A percentile compares a stretch with the other conserved stretches of the same genome.
Conservation (phyloP, 2,113 vertebrate genomes). For the Talpa occidentalis region DNA sequence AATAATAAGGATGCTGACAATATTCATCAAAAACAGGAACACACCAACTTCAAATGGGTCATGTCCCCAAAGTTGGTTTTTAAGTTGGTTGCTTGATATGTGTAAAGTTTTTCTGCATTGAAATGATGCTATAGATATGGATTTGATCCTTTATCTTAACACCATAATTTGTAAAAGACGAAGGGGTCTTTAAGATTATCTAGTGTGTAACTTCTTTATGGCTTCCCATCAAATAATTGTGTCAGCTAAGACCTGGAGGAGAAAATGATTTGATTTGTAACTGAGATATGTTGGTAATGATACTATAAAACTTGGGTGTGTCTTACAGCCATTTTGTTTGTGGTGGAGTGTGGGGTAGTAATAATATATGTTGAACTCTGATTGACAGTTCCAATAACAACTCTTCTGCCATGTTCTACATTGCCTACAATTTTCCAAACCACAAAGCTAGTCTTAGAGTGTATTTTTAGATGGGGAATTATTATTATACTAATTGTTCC, state of each 20-base stretch:
- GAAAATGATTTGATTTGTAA: slow-evolving; percentile 29
- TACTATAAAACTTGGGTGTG: neutral
- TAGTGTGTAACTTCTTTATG: neutral
- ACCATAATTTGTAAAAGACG: neutral
- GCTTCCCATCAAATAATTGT: neutral
- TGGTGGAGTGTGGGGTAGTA: neutral
- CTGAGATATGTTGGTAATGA: neutral
- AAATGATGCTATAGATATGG: slow-evolving; percentile 19
- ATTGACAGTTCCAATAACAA: neutral
- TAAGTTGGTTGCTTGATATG: slow-evolving; percentile 11
- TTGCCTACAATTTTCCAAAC: slow-evolving; percentile 21
- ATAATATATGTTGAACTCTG: slow-evolving; percentile 38
- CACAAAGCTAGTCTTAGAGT: slow-evolving; percentile 24
- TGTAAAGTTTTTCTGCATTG: neutral
- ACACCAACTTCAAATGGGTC: neutral
- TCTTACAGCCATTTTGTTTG: neutral
- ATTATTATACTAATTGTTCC: slow-evolving; percentile 19
- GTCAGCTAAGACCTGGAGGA: neutral
- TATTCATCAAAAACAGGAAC: neutral
- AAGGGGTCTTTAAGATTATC: slow-evolving; percentile 2
- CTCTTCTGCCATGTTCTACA: neutral
- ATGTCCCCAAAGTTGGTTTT: slow-evolving; percentile 44
- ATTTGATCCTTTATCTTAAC: slow-evolving; percentile 43
- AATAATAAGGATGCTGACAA: neutral
- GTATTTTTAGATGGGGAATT: slow-evolving; percentile 37